Conservation (phyloP, 2,113 vertebrate species). For the Aegithalos caudatus region DNA sequence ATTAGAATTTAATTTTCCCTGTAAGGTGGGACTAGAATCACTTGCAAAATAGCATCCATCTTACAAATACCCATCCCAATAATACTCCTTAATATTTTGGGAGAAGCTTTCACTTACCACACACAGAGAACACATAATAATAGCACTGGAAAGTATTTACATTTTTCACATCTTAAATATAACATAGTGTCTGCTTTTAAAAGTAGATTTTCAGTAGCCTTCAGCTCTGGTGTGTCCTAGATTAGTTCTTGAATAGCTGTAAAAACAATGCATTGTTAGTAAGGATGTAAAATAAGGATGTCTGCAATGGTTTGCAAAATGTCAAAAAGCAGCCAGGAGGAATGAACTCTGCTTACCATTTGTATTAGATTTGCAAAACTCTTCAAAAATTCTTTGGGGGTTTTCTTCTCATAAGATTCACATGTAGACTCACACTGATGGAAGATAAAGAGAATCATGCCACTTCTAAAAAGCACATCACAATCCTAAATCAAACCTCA, state of each 20-base stretch:
- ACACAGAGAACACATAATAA: background rate
- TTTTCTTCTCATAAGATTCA: constrained; percentile 55
- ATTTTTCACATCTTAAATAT: constrained; percentile 37
- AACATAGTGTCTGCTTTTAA: constrained; percentile 64
- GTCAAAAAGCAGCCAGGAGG: background rate
- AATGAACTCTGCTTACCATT: constrained; percentile 56
- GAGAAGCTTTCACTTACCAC: background rate
- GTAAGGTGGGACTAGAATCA: background rate
- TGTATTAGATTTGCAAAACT: constrained; percentile 60
- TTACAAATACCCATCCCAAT: background rate
- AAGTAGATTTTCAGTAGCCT: constrained; percentile 10
- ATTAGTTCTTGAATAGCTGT: constrained; percentile 55
- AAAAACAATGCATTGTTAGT: constrained; percentile 1
- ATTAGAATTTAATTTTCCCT: background rate
- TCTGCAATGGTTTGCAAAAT: background rate
- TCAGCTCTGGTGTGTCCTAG: background rate
- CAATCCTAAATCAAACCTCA: background rate
- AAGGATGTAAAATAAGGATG: background rate
- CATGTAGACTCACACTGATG: constrained; percentile 62
- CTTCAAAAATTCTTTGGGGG: constrained; percentile 52
- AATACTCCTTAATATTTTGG: background rate
- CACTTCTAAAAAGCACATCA: background rate
- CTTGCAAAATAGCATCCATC: background rate
- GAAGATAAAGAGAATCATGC: constrained; percentile 16
- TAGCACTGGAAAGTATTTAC: background rate